Conservation (phyloP, 2,113 vertebrate genomes). For the Dinomys branickii region DNA sequence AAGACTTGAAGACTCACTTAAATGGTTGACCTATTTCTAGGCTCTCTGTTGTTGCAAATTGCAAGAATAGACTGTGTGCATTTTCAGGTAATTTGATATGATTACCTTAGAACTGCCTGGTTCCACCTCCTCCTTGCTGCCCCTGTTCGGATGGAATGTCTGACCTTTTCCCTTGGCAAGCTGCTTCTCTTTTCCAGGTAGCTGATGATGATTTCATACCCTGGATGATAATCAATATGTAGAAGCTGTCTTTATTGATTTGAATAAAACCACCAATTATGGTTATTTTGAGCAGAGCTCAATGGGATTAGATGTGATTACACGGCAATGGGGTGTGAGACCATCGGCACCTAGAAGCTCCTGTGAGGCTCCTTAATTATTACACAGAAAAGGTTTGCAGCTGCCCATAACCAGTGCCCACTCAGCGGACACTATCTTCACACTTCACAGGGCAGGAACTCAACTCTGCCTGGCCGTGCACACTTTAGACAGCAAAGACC, state of each 20-base stretch:
- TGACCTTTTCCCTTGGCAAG: conserved; percentile 74
- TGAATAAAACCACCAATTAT: conserved; percentile 81
- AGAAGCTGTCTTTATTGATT: conserved; percentile 81
- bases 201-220: conserved; percentile 74
- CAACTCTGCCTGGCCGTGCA: not conserved
- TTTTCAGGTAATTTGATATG: conserved; percentile 78
- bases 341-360: conserved; percentile 43
- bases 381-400: conserved; percentile 43
- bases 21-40: conserved; percentile 76
- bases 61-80: conserved; percentile 64
- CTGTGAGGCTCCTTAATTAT: conserved; percentile 62
- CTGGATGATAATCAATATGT: conserved; percentile 76
- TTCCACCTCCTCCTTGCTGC: conserved; percentile 1
- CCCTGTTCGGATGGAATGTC: conserved; percentile 72
- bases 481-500: not conserved
- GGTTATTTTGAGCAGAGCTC: conserved; percentile 79
- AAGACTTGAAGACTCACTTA: conserved; percentile 69
- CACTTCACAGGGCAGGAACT: conserved; percentile 41
- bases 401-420: not conserved
- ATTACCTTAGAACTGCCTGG: conserved; percentile 74
- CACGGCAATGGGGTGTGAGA: conserved; percentile 67
- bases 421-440: not conserved
- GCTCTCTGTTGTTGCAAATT: conserved; percentile 77
- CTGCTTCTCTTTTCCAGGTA: conserved; percentile 73
- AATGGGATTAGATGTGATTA: conserved; percentile 77